phyloP scores from a whole-genome alignment of 30 jellyfish, hydroid and myxozoan genomes.

The Pseudorhiza aurosa region DNA sequence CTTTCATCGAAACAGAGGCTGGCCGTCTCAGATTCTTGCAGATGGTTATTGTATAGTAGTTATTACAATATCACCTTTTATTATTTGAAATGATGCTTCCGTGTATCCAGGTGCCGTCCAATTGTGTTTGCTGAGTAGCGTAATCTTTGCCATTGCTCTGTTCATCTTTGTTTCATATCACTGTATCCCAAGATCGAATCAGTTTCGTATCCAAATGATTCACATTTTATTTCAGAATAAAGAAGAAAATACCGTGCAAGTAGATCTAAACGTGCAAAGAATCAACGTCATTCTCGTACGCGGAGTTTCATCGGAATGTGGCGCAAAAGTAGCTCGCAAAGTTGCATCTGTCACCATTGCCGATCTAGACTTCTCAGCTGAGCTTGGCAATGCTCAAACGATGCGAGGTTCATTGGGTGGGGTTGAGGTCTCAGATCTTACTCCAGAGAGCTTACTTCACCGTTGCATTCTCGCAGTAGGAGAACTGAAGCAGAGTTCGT shows the following conservation, averaged over 20 bases:
- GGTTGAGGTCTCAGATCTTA: constrained; percentile 65
- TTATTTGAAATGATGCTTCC: no score
- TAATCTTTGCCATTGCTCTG: no score
- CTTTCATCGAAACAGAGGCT: no score
- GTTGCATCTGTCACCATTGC: constrained; percentile 84
- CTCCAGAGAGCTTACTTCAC: constrained; percentile 68
- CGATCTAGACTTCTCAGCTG: constrained; percentile 80
- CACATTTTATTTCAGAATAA: constrained; percentile 2
- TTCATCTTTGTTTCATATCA: no score
- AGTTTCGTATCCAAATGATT: no score
- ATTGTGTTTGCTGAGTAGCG: no score
- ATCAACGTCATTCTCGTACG: constrained; percentile 62
- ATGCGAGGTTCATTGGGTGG: constrained; percentile 85
- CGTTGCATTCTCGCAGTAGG: constrained; percentile 78
- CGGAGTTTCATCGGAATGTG: constrained; percentile 35
- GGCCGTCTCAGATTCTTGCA: no score
- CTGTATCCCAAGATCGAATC: no score
- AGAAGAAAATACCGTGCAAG: constrained; percentile 33
- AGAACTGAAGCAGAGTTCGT: constrained; percentile 42
- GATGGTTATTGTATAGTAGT: no score
- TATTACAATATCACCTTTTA: no score
- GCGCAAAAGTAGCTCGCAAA: constrained; percentile 71
- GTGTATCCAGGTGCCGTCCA: no score
- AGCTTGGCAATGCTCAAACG: constrained; percentile 41
- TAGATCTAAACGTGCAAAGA: constrained; percentile 56